phyloP scores from a whole-genome alignment of 2,113 vertebrate species.

The Lampris megalopsis region DNA sequence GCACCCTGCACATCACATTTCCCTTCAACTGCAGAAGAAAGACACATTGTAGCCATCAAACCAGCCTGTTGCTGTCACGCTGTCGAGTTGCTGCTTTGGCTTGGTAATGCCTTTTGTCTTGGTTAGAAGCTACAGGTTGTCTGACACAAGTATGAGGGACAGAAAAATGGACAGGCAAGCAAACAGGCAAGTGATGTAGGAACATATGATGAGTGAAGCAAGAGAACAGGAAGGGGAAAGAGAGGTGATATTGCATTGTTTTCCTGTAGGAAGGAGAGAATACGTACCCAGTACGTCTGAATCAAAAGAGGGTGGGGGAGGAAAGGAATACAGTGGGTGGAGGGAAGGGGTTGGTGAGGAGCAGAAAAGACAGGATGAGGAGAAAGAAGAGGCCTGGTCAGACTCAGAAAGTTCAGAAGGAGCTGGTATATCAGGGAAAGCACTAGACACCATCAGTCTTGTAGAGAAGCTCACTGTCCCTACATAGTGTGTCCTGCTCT shows the following conservation, averaged over 20 bases:
- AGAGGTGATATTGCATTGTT: conserved; percentile 40
- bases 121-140: conserved; percentile 67
- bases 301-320: conserved; percentile 64
- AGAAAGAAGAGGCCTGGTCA: conserved; percentile 79
- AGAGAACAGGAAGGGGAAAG: conserved; percentile 39
- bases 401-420: conserved; percentile 66
- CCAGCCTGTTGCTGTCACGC: conserved; percentile 49
- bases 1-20: conserved; percentile 9
- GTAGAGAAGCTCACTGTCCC: conserved; percentile 8
- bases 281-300: conserved; percentile 93
- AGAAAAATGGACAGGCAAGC: conserved; percentile 74
- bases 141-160: conserved; percentile 71
- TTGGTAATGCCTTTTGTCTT: conserved; percentile 40
- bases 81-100: conserved; percentile 38
- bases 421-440: conserved; percentile 42
- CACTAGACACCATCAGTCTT: conserved; percentile 27
- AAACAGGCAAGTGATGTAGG: conserved; percentile 71
- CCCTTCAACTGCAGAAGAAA: conserved; percentile 2
- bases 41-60: conserved; percentile 23
- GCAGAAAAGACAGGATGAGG: conserved; percentile 77
- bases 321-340: conserved; percentile 44
- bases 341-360: conserved; percentile 45
- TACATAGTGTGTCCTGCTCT: background rate
- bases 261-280: conserved; percentile 65
- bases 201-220: conserved; percentile 65